These are phyloP conservation scores for Archivesica marissinica DNA, from an alignment of 1,140 invertebrate species.

Conservation along the genomic window DNA sequence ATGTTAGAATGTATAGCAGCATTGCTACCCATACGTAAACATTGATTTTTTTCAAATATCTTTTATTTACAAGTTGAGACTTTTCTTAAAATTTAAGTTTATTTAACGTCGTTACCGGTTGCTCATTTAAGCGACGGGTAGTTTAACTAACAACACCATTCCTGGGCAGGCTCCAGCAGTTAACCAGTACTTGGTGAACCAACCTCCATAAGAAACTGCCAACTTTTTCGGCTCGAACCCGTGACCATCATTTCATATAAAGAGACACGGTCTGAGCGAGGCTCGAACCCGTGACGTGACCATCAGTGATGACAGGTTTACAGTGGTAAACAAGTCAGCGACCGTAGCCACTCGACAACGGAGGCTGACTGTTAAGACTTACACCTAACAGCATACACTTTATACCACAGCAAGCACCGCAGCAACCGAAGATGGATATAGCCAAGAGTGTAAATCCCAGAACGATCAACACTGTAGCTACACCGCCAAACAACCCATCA, in stretches of 20 bases:
- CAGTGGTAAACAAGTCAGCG: too few species aligned
- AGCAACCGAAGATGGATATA: conserved; percentile 10
- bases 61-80: too few species aligned
- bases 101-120: too few species aligned
- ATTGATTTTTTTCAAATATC: too few species aligned
- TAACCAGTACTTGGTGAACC: too few species aligned
- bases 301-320: background rate
- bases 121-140: too few species aligned
- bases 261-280: background rate
- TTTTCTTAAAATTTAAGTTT: too few species aligned
- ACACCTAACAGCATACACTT: conserved; percentile 5
- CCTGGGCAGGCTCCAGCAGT: too few species aligned
- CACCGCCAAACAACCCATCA: background rate
- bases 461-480: background rate
- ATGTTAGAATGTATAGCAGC: too few species aligned
- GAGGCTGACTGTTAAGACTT: background rate
- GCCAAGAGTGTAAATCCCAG: background rate
- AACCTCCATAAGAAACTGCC: background rate
- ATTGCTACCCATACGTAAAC: too few species aligned
- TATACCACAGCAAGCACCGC: conserved; percentile 12
- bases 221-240: background rate
- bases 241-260: background rate
- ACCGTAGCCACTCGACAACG: too few species aligned
- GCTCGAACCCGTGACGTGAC: background rate
- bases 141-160: too few species aligned